Percentiles rank a stretch among this genome's conserved stretches.
Conservation (phyloP, 2,113 vertebrate species). For the Alethe diademata region DNA sequence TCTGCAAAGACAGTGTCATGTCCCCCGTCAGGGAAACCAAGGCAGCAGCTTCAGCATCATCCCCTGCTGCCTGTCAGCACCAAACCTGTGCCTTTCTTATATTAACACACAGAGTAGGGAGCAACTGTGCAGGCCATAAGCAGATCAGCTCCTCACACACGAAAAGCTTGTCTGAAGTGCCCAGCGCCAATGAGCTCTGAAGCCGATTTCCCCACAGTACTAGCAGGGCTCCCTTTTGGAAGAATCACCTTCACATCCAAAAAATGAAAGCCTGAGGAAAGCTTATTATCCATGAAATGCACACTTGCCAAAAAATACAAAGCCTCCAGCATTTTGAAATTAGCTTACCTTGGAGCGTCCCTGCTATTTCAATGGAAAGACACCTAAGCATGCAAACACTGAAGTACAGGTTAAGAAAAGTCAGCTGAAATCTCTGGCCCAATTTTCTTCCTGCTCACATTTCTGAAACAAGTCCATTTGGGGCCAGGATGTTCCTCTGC, state of each 20-base stretch:
- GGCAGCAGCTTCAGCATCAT: neutral
- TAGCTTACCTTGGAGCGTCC: slow-evolving; percentile 1
- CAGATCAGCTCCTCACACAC: neutral
- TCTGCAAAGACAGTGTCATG: neutral
- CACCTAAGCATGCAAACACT: neutral
- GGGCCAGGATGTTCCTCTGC: neutral
- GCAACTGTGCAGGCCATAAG: neutral
- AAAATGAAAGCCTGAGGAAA: slow-evolving; percentile 41
- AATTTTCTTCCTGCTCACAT: neutral
- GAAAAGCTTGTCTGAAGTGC: neutral
- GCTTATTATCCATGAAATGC: slow-evolving; percentile 5
- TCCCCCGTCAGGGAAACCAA: neutral
- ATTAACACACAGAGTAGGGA: neutral
- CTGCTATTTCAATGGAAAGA: neutral
- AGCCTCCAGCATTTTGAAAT: neutral
- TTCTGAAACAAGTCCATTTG: neutral
- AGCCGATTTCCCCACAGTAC: neutral
- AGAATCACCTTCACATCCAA: slow-evolving; percentile 1
- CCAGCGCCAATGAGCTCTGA: neutral
- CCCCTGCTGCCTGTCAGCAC: neutral
- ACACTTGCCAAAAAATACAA: slow-evolving; percentile 2
- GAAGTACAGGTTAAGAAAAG: neutral
- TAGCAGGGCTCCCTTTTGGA: neutral
- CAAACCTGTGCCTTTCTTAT: neutral
- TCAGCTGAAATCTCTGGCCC: neutral